Evolutionary conservation across 1,140 invertebrate species (phyloP).

Genomic region (Liolophura sinensis): DNA sequence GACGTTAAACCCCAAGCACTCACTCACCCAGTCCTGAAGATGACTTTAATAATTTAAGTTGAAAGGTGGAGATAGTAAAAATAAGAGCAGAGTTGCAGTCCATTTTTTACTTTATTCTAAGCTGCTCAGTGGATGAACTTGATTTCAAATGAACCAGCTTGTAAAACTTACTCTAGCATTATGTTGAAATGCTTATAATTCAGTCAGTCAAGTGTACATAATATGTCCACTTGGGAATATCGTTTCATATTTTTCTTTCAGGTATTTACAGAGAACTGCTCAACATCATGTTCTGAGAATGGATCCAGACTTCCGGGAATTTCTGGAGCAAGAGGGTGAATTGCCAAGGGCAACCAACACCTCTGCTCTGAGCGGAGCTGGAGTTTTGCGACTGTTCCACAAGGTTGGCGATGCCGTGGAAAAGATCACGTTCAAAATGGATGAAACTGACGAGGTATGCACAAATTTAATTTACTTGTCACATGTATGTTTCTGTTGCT

Average conservation of each 20-base stretch:
- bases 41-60: too few species aligned
- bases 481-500: too few species aligned
- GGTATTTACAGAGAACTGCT: conserved; percentile 89
- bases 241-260: conserved; percentile 16
- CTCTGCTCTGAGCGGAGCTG: conserved; percentile 93
- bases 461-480: background rate
- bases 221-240: background rate
- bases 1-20: too few species aligned
- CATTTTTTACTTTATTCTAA: too few species aligned
- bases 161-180: too few species aligned
- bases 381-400: conserved; percentile 92
- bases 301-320: conserved; percentile 97
- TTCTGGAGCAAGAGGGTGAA: conserved; percentile 90
- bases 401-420: conserved; percentile 97
- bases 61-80: too few species aligned
- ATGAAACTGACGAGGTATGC: conserved; percentile 94
- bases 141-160: too few species aligned
- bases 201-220: background rate
- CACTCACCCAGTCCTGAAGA: too few species aligned
- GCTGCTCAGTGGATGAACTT: too few species aligned
- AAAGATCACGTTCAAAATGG: conserved; percentile 99
- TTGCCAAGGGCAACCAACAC: conserved; percentile 95
- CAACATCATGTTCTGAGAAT: conserved; percentile 85
- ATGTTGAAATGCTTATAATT: too few species aligned
- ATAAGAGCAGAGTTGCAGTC: too few species aligned